Evolutionary conservation across 2,888 invertebrate species (phyloP).

Genomic region (Ormyrus labotus): DNA sequence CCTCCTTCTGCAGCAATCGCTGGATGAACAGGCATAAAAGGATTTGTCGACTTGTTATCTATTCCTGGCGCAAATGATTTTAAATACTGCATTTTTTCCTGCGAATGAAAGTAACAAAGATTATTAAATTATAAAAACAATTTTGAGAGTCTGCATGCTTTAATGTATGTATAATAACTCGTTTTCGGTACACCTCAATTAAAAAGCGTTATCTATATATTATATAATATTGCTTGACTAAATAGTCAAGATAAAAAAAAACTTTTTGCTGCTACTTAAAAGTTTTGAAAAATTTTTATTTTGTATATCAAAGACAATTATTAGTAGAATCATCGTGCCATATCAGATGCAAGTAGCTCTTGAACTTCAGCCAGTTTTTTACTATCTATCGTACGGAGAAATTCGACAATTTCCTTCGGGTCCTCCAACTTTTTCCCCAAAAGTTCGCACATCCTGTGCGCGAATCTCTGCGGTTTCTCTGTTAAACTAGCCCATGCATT

Average conservation of each 20-base stretch:
- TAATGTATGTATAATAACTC: too few species aligned
- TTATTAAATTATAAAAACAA: neutral
- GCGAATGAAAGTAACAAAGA: neutral
- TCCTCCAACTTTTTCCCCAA: slow-evolving; percentile 64
- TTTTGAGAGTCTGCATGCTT: too few species aligned
- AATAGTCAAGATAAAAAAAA: neutral
- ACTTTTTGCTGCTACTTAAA: neutral
- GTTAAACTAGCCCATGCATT: slow-evolving; percentile 62
- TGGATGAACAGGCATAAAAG: slow-evolving; percentile 61
- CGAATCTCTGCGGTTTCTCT: slow-evolving; percentile 56
- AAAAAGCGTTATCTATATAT: too few species aligned
- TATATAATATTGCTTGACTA: too few species aligned
- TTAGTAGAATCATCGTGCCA: slow-evolving; percentile 11
- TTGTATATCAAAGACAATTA: neutral
- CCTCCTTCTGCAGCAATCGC: slow-evolving; percentile 45
- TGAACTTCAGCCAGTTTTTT: slow-evolving; percentile 58
- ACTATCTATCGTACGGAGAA: slow-evolving; percentile 63
- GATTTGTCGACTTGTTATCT: slow-evolving; percentile 63
- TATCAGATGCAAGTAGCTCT: slow-evolving; percentile 48
- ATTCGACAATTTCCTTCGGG: slow-evolving; percentile 63
- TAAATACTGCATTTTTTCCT: slow-evolving; percentile 21
- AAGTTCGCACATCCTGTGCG: slow-evolving; percentile 58
- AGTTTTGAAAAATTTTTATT: neutral
- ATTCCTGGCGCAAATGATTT: slow-evolving; percentile 61
- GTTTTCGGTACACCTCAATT: too few species aligned